A percentile compares a stretch with the other conserved stretches of the same genome.
phyloP scores from a whole-genome alignment of 2,888 invertebrate species.

The Scelioninae gen. 2 region DNA sequence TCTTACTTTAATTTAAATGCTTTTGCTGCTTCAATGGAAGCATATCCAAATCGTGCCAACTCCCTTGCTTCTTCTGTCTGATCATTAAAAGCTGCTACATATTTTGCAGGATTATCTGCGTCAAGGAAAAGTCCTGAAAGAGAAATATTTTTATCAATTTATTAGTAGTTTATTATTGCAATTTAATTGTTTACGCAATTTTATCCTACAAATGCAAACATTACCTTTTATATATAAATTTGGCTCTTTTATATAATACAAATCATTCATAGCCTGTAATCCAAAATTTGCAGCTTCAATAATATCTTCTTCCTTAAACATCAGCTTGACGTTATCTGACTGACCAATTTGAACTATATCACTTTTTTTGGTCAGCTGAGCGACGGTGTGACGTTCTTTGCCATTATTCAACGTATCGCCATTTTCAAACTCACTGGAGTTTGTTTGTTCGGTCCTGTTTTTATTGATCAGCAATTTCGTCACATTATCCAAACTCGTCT shows the following conservation, averaged over 20 bases:
- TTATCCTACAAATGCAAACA: no score
- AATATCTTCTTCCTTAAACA: slow-evolving; percentile 75
- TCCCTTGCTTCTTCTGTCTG: slow-evolving; percentile 80
- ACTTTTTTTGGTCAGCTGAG: slow-evolving; percentile 22
- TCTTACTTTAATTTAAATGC: slow-evolving; percentile 80
- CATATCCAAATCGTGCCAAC: slow-evolving; percentile 82
- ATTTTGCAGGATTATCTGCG: slow-evolving; percentile 81
- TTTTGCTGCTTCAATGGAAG: slow-evolving; percentile 81
- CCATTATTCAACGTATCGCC: no score
- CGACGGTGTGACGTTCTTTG: not conserved
- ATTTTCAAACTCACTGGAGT: slow-evolving; percentile 9
- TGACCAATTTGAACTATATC: slow-evolving; percentile 48
- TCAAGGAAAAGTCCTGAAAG: slow-evolving; percentile 80
- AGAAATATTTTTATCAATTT: no score
- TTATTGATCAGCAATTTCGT: slow-evolving; percentile 16
- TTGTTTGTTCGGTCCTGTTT: slow-evolving; percentile 9
- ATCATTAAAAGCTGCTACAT: slow-evolving; percentile 84
- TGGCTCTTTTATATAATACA: slow-evolving; percentile 79
- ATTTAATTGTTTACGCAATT: no score
- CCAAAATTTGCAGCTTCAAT: slow-evolving; percentile 83
- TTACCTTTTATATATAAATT: slow-evolving; percentile 80
- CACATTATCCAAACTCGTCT: not conserved
- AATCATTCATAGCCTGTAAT: slow-evolving; percentile 81
- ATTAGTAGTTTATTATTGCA: no score
- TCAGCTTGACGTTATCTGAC: slow-evolving; percentile 31